phyloP scores from a whole-genome alignment of 1,140 invertebrate genomes.

The Dendroctonus valens region DNA sequence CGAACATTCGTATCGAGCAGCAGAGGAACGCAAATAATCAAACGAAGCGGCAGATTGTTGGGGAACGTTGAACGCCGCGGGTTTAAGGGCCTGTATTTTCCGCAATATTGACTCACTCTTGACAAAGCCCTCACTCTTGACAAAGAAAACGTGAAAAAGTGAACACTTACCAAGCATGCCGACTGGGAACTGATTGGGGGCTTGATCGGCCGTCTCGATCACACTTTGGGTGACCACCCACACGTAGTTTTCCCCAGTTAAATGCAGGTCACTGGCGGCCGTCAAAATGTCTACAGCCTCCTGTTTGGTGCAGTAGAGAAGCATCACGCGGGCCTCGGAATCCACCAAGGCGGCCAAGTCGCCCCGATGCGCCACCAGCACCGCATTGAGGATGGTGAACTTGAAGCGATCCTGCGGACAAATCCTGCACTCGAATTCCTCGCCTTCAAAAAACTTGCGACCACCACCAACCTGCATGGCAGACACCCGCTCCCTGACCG shows the following conservation, averaged over 20 bases:
- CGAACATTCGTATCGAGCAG: no score
- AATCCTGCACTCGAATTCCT: background rate
- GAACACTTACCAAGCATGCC: conserved; percentile 84
- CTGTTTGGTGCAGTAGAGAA: conserved; percentile 86
- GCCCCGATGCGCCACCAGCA: conserved; percentile 69
- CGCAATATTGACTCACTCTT: no score
- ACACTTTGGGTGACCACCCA: conserved; percentile 97
- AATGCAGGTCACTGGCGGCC: conserved; percentile 75
- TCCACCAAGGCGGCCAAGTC: conserved; percentile 75
- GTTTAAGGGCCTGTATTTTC: no score
- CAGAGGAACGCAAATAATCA: no score
- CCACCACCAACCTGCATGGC: conserved; percentile 66
- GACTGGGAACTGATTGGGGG: conserved; percentile 82
- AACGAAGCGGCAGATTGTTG: no score
- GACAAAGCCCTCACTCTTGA: background rate
- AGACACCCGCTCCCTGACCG: conserved; percentile 80
- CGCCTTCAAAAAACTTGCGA: background rate
- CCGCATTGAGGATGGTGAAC: conserved; percentile 81
- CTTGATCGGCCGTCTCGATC: conserved; percentile 70
- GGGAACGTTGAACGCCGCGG: no score
- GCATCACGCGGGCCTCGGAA: conserved; percentile 89
- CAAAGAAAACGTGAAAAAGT: background rate
- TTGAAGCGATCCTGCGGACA: conserved; percentile 75
- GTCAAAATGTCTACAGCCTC: conserved; percentile 84
- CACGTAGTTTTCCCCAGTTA: conserved; percentile 92